These are phyloP conservation scores for chimpanzee (Pan troglodytes) DNA, from an alignment of 2,113 vertebrate genomes.

Conservation along the genomic window NHGRI_mPanTro3-v2.1_pri NC_072416.2:77494001-77494500, in stretches of 20 bases:
- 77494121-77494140: background rate
- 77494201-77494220: background rate
- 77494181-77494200: background rate
- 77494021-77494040: accelerated
- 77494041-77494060: accelerated
- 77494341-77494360: accelerated
- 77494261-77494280: background rate
- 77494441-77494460: too few species aligned
- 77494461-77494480: background rate
- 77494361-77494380: background rate
- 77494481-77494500: background rate
- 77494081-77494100: background rate
- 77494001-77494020: too few species aligned
- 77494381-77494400: background rate
- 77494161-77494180: background rate
- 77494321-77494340: background rate
- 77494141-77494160: background rate
- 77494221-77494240: background rate
- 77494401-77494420: accelerated
- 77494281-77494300: too few species aligned
- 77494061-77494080: background rate
- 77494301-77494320: background rate
- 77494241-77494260: background rate
- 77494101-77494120: accelerated
- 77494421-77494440: background rate